Evolutionary conservation across 2,797 vertebrate genomes (phyloP), one percentile per base, ranked within the genome.

Genomic region (Hemitrygon akajei): DNA sequence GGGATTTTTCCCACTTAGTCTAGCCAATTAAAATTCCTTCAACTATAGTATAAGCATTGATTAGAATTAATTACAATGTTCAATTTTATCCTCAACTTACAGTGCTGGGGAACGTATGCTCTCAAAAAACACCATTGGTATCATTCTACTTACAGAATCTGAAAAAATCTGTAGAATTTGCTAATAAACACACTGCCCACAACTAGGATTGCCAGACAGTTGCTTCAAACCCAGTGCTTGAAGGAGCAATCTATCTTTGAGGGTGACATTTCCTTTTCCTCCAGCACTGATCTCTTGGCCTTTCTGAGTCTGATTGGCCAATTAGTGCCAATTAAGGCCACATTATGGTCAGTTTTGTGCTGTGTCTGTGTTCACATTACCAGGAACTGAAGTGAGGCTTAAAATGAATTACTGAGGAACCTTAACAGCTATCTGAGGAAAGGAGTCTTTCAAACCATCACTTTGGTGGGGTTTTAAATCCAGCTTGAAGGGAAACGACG

Each of bases 201-300:
- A n/a, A 66, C 60, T 34, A 20, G 0, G 86, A 60, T 86, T 56
- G 56, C 56, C 30, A n/a, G 27, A 69, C 86, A 69, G 37, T 89
- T 89, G 63, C 34, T 34, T 87, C 84, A 7, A 66, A 16, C 34
- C 60, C 58, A 66, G 63, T 87, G n/a, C 86, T 89, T 89, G 63
- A 89, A 89, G 66, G n/a, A 89, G n/a, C 86, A 34, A 37, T 60
- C 84, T 87, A 30, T 66, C 63, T 34, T 89, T 69, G 69, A 89
- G 34, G 37, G 86, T 89, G 86, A 89, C 86, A 89, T 89, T 89
- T 89, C 63, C 86, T 89, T 69, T 89, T 89, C 63, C 86, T 22
- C n/a, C 37, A 37, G 16, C 63, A 11, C 34, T 89, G 60, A 37
- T 89, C 86, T 69, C 66, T 89, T 89, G 86, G n/a, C 86, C 86